Conservation (phyloP, 2,888 invertebrate species). For the Leptinotarsa peninsularis region DNA sequence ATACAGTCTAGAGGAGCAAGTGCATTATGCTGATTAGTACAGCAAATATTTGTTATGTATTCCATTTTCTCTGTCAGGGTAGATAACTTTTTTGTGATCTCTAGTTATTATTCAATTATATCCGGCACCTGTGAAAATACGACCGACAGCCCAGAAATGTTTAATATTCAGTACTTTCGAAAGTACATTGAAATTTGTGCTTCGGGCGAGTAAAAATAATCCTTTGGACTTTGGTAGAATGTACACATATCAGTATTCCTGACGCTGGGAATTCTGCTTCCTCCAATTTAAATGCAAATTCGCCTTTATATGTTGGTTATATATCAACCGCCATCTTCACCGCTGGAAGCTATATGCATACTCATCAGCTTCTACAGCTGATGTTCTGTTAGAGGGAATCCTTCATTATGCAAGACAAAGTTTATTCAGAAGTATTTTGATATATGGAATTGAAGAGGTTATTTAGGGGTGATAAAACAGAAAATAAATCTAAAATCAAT, state of each 20-base stretch:
- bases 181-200: slow-evolving; percentile 10
- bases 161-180: slow-evolving; percentile 25
- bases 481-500: too few relatives aligned
- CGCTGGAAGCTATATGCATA: slow-evolving; percentile 39
- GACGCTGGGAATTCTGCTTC: slow-evolving; percentile 35
- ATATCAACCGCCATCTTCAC: slow-evolving; percentile 42
- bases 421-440: not conserved
- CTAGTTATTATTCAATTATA: not conserved
- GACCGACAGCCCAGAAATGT: not conserved
- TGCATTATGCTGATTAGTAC: too few relatives aligned
- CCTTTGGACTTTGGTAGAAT: slow-evolving; percentile 27
- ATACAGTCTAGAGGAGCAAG: too few relatives aligned
- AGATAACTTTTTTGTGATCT: too few relatives aligned
- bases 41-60: too few relatives aligned
- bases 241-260: slow-evolving; percentile 25
- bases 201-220: slow-evolving; percentile 13
- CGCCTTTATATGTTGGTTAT: slow-evolving; percentile 43
- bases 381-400: slow-evolving; percentile 6
- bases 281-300: slow-evolving; percentile 46
- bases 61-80: too few relatives aligned
- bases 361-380: slow-evolving; percentile 22
- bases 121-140: not conserved
- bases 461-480: not conserved
- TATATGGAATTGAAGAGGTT: not conserved
- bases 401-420: not conserved